Base-by-base conservation (phyloP, 2,888 invertebrate species). In the Troilus luridus region DNA sequence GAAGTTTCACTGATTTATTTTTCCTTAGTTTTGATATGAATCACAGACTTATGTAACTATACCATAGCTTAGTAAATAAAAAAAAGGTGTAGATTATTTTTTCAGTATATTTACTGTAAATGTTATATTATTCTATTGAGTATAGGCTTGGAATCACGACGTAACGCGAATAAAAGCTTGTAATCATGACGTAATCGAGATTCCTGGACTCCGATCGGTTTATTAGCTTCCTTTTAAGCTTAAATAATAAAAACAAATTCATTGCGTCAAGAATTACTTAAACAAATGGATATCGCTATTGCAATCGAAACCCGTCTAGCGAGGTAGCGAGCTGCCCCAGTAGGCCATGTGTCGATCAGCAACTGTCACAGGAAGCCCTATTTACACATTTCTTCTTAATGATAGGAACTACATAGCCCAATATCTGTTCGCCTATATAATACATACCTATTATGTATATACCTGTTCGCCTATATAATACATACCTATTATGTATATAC, bases 181-280 rank as follows among this genome's bases (percentile, higher is more conserved):
- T 27, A 77, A 77, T 17, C 5, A 41, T 77, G 72, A 77, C 21
- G 41, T 19, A 77, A 77, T 77, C 41, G 41, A 41, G 17, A 77
- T 77, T 77, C 72, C 72, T 41, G 7, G 41, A 77, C 1, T 41
- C n/a, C 27, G 21, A 77, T 77, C 27, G 41, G 72, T 5, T 41
- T 27, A 41, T 77, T 41, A 41, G 8, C 1, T 77, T 77, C 72
- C 72, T 41, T 77, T 41, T 41, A 77, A 41, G 41, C 12, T 0
- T 17, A 17, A 77, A 77, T 77, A 9, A 77, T 77, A 77, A 77
- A 77, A 77, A 77, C 72, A 77, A 77, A 77, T 41, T 17, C 14
- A 77, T 77, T 77, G 41, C 72, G 41, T 77, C 14, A 77, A 77
- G 72, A 77, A 77, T 77, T 77, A 77, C 72, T 77, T 41, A 77